phyloP scores from a whole-genome alignment of 1,140 invertebrate species.

The Carposina sasakii region DNA sequence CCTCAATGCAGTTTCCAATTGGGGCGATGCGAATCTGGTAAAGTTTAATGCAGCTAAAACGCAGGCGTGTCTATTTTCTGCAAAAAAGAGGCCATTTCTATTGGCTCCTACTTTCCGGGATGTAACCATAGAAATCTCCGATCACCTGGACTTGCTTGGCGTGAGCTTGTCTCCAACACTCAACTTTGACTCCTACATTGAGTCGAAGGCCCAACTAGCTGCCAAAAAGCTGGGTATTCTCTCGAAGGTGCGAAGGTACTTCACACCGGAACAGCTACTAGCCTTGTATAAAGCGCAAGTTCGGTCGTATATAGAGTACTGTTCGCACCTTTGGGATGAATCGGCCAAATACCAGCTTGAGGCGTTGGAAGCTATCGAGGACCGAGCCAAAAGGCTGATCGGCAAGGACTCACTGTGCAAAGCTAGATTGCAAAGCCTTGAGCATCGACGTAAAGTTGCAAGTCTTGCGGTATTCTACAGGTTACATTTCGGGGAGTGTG shows the following conservation, averaged over 20 bases:
- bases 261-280: neutral
- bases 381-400: neutral
- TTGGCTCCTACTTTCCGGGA: neutral
- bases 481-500: neutral
- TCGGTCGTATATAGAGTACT: neutral
- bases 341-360: neutral
- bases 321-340: neutral
- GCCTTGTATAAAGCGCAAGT: neutral
- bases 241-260: neutral
- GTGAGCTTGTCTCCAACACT: neutral
- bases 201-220: neutral
- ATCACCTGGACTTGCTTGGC: neutral
- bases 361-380: neutral
- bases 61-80: neutral
- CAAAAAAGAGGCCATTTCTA: neutral
- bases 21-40: neutral
- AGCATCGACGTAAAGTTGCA: neutral
- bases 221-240: neutral
- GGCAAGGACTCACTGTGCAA: neutral
- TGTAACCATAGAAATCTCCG: neutral
- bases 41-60: neutral
- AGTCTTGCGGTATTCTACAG: neutral
- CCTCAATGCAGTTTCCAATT: neutral
- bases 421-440: neutral
- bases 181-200: neutral